phyloP scores from a whole-genome alignment of 2,888 invertebrate species.

The Epinotia nisella region DNA sequence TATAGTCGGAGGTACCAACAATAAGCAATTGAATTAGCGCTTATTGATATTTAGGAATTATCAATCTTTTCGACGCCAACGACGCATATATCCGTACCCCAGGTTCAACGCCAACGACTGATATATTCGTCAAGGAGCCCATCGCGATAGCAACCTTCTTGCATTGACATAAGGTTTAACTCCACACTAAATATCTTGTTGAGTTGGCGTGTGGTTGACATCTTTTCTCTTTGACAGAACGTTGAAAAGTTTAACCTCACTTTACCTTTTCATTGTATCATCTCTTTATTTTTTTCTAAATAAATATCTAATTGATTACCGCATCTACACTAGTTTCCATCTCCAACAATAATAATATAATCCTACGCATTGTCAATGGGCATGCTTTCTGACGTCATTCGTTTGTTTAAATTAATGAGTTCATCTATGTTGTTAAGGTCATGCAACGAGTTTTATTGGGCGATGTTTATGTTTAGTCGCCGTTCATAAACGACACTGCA shows the following conservation, averaged over 20 bases:
- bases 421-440: conserved; percentile 34
- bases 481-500: conserved; percentile 19
- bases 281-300: background rate
- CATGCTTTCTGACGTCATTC: conserved; percentile 33
- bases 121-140: no score
- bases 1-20: background rate
- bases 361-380: conserved; percentile 33
- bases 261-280: background rate
- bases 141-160: no score
- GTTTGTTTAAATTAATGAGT: conserved; percentile 37
- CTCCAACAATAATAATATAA: conserved; percentile 21
- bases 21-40: background rate
- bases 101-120: no score
- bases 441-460: conserved; percentile 13
- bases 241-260: no score
- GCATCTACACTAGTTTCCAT: conserved; percentile 7
- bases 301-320: background rate
- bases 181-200: no score
- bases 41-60: background rate
- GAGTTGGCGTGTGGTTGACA: no score
- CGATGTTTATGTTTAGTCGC: conserved; percentile 32
- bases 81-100: no score
- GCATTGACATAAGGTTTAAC: no score
- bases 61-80: no score
- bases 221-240: no score